A percentile compares a stretch with the other conserved stretches of the same genome.
phyloP scores from a whole-genome alignment of 2,797 vertebrate genomes.

The Gymnopithys bicolor region DNA sequence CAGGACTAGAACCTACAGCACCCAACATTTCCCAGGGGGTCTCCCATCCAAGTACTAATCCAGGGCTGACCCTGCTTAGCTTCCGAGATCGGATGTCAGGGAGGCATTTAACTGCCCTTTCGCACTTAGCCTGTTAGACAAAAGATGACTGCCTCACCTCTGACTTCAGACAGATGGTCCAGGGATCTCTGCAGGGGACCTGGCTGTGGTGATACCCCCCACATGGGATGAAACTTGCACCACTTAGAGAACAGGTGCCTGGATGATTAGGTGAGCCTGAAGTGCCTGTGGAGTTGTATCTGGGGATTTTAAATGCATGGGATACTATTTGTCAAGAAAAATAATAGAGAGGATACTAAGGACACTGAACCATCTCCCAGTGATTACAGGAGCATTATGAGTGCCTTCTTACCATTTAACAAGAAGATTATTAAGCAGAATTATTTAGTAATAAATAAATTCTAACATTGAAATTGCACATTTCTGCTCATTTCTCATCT shows the following conservation, averaged over 20 bases:
- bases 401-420: background rate
- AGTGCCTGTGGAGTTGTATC: background rate
- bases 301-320: background rate
- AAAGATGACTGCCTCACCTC: background rate
- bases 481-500: background rate
- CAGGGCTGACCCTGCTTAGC: no score
- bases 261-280: background rate
- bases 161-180: background rate
- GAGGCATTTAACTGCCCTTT: background rate
- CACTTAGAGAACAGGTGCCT: background rate
- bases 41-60: no score
- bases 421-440: background rate
- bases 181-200: background rate
- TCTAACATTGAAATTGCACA: background rate
- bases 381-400: background rate
- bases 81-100: no score
- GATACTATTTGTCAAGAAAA: background rate
- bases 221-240: accelerated
- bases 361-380: background rate
- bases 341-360: background rate
- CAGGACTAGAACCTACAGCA: no score
- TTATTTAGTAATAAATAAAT: background rate
- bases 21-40: no score
- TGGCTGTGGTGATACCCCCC: no score
- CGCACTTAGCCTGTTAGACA: background rate